These are phyloP conservation scores for Dascillus cervinus DNA, from an alignment of 2,888 invertebrate species.

Conservation along the genomic window DNA sequence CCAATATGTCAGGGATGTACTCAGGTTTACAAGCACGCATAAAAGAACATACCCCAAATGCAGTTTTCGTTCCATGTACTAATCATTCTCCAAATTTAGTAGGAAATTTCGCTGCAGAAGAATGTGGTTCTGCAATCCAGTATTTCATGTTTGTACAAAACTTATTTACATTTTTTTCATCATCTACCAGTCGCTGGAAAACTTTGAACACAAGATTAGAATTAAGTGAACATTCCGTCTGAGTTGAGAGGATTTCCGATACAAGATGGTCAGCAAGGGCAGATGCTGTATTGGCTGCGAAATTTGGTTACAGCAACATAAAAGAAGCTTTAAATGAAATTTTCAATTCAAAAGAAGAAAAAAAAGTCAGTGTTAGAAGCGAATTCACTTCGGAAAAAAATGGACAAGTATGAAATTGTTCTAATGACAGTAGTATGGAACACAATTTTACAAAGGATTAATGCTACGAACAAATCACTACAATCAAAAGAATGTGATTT, in stretches of 20 bases:
- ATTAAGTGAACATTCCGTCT: no score
- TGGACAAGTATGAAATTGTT: constrained; percentile 1
- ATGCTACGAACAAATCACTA: constrained; percentile 2
- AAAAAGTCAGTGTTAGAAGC: not conserved
- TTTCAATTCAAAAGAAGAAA: constrained; percentile 2
- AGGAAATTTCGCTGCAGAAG: constrained; percentile 3
- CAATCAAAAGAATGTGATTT: constrained; percentile 1
- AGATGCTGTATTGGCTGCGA: constrained; percentile 2
- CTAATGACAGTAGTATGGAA: constrained; percentile 3
- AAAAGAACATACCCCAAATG: constrained; percentile 2
- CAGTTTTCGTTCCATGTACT: constrained; percentile 1
- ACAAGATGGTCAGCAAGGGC: constrained; percentile 4
- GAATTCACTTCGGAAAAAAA: constrained; percentile 1
- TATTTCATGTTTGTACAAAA: constrained; percentile 2
- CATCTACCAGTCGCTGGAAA: constrained; percentile 2
- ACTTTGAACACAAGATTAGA: not conserved
- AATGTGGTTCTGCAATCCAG: constrained; percentile 1
- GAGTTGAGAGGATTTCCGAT: not conserved
- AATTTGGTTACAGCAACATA: constrained; percentile 1
- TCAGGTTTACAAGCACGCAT: constrained; percentile 2
- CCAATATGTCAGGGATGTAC: constrained; percentile 2
- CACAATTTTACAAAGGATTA: constrained; percentile 1
- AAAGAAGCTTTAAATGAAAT: constrained; percentile 2
- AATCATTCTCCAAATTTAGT: constrained; percentile 1
- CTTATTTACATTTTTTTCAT: constrained; percentile 2